Percentiles rank a stretch among this genome's conserved stretches.
Evolutionary conservation across 2,888 invertebrate genomes (phyloP).

Genomic region (Cataglyphis altisquamis): DNA sequence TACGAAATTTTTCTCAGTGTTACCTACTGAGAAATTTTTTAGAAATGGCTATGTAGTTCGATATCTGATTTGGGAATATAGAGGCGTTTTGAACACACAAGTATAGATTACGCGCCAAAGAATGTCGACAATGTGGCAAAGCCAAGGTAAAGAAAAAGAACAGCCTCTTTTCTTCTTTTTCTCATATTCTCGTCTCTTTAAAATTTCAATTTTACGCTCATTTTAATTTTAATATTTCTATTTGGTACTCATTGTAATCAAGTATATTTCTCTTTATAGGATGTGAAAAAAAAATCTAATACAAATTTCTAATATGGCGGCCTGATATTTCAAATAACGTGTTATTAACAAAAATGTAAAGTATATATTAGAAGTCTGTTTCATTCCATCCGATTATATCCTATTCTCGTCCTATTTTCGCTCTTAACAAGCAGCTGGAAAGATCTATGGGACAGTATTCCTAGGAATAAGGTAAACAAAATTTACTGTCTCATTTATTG

Average conservation of each 20-base stretch:
- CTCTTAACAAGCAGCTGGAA: neutral
- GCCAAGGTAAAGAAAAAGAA: neutral
- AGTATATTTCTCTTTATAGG: neutral
- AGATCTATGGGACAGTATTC: neutral
- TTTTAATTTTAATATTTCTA: neutral
- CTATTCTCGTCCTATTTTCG: neutral
- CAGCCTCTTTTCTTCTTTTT: neutral
- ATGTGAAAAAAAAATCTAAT: neutral
- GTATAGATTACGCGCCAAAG: neutral
- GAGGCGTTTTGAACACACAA: neutral
- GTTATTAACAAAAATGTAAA: too few species aligned
- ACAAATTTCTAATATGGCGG: too few species aligned
- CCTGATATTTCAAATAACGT: too few species aligned
- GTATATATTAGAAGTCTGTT: too few species aligned
- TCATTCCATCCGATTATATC: too few species aligned
- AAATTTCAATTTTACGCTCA: neutral
- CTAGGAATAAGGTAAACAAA: neutral
- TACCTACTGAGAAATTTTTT: neutral
- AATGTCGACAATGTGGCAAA: neutral
- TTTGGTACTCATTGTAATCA: neutral
- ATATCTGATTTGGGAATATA: neutral
- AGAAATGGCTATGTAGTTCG: neutral
- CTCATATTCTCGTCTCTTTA: neutral
- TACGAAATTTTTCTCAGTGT: neutral
- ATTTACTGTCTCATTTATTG: neutral